Conservation (phyloP, 2,888 invertebrate species). For the Bruchidius siliquastri region DNA sequence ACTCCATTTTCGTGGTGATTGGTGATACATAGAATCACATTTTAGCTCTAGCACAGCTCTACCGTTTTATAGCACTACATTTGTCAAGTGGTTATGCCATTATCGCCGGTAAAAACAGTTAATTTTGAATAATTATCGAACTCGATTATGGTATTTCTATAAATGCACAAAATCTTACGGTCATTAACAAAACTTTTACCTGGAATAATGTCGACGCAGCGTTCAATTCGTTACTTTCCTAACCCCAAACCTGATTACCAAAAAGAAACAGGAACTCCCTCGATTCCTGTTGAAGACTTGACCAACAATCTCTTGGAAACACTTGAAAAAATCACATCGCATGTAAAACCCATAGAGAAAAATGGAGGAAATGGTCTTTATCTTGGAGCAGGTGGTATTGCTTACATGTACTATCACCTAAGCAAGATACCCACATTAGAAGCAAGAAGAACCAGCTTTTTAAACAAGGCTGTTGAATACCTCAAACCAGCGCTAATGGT, state of each 20-base stretch:
- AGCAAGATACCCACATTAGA: constrained; percentile 53
- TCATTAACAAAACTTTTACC: not conserved
- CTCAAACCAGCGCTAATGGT: constrained; percentile 58
- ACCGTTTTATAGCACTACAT: too few relatives aligned
- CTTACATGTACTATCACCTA: constrained; percentile 72
- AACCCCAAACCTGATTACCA: constrained; percentile 28
- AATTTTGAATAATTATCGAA: not conserved
- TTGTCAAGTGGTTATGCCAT: too few relatives aligned
- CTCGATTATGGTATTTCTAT: not conserved
- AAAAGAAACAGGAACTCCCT: constrained; percentile 12
- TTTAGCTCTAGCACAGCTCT: too few relatives aligned
- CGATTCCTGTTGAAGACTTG: constrained; percentile 20
- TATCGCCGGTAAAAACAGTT: not conserved
- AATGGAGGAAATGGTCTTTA: constrained; percentile 61
- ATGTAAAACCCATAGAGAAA: constrained; percentile 37
- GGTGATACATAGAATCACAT: too few relatives aligned
- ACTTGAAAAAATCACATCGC: constrained; percentile 33
- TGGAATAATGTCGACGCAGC: not conserved
- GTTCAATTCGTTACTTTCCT: constrained; percentile 24
- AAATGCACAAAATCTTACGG: not conserved
- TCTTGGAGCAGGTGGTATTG: constrained; percentile 65
- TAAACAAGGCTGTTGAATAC: constrained; percentile 60
- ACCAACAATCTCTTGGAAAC: constrained; percentile 21
- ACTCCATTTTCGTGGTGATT: too few relatives aligned
- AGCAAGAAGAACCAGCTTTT: constrained; percentile 47